Evolutionary conservation across 2,888 invertebrate genomes (phyloP), one percentile per base, ranked within the genome.

Genomic region (Phengaris alcon): DNA sequence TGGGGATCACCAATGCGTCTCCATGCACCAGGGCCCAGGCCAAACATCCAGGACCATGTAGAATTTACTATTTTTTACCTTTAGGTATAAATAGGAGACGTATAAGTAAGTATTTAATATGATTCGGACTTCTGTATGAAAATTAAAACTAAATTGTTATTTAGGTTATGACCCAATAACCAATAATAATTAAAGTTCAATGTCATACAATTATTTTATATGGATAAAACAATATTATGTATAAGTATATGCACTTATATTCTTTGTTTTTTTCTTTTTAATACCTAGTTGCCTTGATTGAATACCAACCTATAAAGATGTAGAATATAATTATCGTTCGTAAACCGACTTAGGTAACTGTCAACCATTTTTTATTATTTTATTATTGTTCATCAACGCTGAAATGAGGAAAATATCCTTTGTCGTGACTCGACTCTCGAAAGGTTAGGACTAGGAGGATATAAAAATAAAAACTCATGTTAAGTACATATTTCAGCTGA

Each of bases 1-100:
- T 84, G 87, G 84, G 81, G 90, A 90, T 89, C 90, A 89, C 88
- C 88, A 87, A 89, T 89, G 87, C 88, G 86, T 83, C 86, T 87
- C 22, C 59, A 9, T 86, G 84, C 85, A 85, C 35, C 70, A 75
- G 55, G 68, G 46, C 46, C 44, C 2, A n/a, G n/a, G n/a, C n/a
- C n/a, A 55, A n/a, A 57, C 10, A 46, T 72, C 54, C 44, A 46
- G n/a, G 15, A 15, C 7, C 12, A 57, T 44, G 12, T 64, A 35
- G 15, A 10, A 59, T 22, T 59, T 22, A 22, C 59, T 59, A 9
- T 59, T 35, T 6, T 0, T 44, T 64, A 64, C 2, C 22, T 59
- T 64, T 35, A 35, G 6, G 10, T 13, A 6, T 12, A 5, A 15
- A 57, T 59, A 59, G 10, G 22, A 22, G 59, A 59, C 22, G 22